phyloP scores from a whole-genome alignment of 2,888 invertebrate genomes.

The Branchipolynoe longqiensis region DNA sequence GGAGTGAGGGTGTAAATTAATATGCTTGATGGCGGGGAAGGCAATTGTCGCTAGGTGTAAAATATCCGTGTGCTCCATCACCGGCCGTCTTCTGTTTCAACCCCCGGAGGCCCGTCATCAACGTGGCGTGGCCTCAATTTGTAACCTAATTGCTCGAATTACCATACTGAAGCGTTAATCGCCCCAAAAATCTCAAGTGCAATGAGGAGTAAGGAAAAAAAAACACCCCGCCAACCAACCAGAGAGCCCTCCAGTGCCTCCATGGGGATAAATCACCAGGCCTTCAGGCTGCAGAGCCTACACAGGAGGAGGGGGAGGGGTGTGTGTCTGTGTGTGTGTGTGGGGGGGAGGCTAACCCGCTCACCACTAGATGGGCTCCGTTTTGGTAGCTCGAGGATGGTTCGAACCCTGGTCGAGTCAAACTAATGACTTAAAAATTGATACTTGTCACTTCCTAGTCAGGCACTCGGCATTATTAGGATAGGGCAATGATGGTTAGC shows the following conservation, averaged over 20 bases:
- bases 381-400: too few species aligned
- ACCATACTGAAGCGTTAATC: conserved; percentile 28
- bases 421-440: too few species aligned
- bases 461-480: too few species aligned
- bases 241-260: too few species aligned
- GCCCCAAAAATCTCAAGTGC: conserved; percentile 35
- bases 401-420: too few species aligned
- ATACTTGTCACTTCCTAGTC: too few species aligned
- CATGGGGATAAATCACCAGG: conserved; percentile 26
- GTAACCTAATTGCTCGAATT: conserved; percentile 49
- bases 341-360: too few species aligned
- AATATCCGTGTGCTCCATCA: conserved; percentile 17
- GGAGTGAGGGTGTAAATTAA: conserved; percentile 24
- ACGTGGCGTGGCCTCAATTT: conserved; percentile 6
- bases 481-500: too few species aligned
- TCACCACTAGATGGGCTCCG: too few species aligned
- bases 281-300: conserved; percentile 16
- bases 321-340: too few species aligned
- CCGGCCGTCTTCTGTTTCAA: conserved; percentile 30
- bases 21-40: conserved; percentile 43
- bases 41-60: conserved; percentile 33
- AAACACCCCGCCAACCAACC: too few species aligned
- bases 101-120: background rate
- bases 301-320: too few species aligned
- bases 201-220: conserved; percentile 2